These are phyloP conservation scores for Callorhinus ursinus DNA, from an alignment of 2,113 vertebrate species.

Conservation along the genomic window DNA sequence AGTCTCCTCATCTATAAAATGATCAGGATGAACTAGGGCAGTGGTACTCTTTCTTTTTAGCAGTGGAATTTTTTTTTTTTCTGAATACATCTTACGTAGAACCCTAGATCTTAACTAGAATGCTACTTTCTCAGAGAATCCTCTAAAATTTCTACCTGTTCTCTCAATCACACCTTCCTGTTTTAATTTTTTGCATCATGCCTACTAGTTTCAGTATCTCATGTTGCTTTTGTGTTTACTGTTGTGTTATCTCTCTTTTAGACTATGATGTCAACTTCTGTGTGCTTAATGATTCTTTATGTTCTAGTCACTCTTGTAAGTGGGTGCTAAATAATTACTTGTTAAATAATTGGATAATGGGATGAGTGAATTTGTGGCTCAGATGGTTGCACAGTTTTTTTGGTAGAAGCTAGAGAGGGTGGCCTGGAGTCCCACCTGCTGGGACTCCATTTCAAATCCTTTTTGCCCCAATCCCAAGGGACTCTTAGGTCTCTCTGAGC, in stretches of 20 bases:
- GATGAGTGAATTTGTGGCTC: background rate
- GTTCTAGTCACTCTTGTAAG: background rate
- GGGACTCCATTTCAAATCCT: background rate
- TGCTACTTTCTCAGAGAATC: background rate
- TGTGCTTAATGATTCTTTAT: background rate
- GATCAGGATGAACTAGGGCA: background rate
- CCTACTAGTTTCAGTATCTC: background rate
- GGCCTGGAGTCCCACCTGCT: background rate
- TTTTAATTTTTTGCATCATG: background rate
- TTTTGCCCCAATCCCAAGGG: background rate
- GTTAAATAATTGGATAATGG: background rate
- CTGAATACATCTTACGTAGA: background rate
- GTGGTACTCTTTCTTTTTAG: background rate
- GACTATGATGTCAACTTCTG: background rate
- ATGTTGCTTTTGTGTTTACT: background rate
- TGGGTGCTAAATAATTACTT: background rate
- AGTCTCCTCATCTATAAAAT: background rate
- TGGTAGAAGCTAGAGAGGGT: background rate
- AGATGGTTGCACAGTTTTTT: background rate
- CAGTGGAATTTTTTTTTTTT: background rate
- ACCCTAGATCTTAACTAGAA: background rate
- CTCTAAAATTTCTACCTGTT: background rate
- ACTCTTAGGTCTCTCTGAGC: background rate
- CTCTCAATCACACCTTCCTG: background rate
- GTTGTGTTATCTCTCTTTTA: background rate